Conservation (phyloP, 2,888 invertebrate genomes). For the Polyploca ridens region DNA sequence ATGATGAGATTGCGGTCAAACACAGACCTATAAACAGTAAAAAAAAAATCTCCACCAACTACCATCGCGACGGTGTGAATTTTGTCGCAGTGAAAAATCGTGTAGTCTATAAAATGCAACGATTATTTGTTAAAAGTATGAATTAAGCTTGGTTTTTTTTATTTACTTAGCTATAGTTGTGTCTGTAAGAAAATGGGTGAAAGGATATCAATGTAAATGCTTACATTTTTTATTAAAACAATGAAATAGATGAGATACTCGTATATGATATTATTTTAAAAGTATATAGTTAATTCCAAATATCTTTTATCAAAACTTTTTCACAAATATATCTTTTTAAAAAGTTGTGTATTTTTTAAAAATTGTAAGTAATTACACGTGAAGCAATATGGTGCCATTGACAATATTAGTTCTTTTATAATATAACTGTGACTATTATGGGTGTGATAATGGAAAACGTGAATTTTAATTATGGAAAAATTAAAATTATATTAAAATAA, state of each 20-base stretch:
- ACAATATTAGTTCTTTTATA: slow-evolving; percentile 73
- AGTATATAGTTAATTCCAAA: background rate
- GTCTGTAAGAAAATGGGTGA: slow-evolving; percentile 11
- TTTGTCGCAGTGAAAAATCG: background rate
- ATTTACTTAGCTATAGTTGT: slow-evolving; percentile 1
- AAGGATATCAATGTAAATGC: background rate
- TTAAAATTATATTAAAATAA: slow-evolving; percentile 26
- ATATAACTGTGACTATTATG: slow-evolving; percentile 35
- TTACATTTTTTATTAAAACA: slow-evolving; percentile 9
- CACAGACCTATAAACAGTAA: too few relatives aligned
- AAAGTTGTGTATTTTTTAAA: slow-evolving; percentile 1
- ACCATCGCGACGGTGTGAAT: background rate
- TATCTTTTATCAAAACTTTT: background rate
- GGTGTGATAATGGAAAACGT: slow-evolving; percentile 22
- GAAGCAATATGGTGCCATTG: slow-evolving; percentile 68
- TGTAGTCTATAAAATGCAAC: background rate
- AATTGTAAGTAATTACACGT: slow-evolving; percentile 49
- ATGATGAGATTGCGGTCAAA: too few relatives aligned
- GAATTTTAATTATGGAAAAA: slow-evolving; percentile 30
- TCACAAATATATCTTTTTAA: background rate
- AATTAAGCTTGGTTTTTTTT: background rate
- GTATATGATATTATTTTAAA: background rate
- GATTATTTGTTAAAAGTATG: background rate
- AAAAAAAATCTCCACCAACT: background rate
- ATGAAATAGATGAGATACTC: too few relatives aligned